Evolutionary conservation across 2,113 vertebrate genomes (phyloP).

Genomic region (Australoheros scitulus): DNA sequence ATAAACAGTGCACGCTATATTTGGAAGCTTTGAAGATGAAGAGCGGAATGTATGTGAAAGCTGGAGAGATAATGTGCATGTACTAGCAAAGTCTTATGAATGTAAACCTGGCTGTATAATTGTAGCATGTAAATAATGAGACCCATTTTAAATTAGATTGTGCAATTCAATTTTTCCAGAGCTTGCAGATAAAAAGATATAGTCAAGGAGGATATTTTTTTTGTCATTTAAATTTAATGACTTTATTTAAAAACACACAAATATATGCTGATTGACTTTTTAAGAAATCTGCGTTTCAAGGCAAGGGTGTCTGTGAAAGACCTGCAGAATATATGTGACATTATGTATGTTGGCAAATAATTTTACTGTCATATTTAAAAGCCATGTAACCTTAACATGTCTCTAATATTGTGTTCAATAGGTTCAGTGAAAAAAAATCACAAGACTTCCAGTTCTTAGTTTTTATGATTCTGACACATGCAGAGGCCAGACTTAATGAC

Average conservation of each 20-base stretch:
- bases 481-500: neutral
- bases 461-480: neutral
- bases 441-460: accelerated
- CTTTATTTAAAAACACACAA: neutral
- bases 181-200: neutral
- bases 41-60: neutral
- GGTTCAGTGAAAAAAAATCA: neutral
- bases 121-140: slow-evolving; percentile 20
- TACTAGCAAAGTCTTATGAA: neutral
- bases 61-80: neutral
- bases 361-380: neutral
- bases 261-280: slow-evolving; percentile 1
- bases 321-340: neutral
- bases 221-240: slow-evolving; percentile 5
- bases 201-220: neutral
- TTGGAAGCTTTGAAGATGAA: slow-evolving; percentile 31
- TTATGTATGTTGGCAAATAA: neutral
- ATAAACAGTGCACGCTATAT: slow-evolving; percentile 10
- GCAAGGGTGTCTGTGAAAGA: neutral
- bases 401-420: neutral
- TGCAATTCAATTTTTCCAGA: neutral
- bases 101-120: neutral
- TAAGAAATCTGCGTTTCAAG: neutral
- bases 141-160: neutral
- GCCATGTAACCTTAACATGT: neutral